These are phyloP conservation scores for Cinclus cinclus DNA, from an alignment of 2,113 vertebrate genomes.

Conservation along the genomic window DNA sequence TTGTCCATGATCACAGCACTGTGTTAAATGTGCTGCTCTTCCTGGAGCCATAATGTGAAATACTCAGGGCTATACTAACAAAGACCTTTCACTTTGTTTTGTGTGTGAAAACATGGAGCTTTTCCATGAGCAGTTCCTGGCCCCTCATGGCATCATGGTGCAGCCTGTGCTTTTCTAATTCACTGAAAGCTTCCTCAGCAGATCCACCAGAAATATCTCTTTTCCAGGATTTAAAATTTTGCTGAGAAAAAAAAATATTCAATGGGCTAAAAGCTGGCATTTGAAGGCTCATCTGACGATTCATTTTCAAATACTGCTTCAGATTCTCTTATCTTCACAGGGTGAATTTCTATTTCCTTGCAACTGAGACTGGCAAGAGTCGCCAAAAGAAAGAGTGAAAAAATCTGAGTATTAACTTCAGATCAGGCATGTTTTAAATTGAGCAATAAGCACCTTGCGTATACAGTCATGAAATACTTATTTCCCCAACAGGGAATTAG, in stretches of 20 bases:
- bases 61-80: slow-evolving; percentile 33
- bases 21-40: slow-evolving; percentile 60
- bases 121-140: slow-evolving; percentile 27
- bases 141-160: not conserved
- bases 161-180: slow-evolving; percentile 18
- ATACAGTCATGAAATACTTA: not conserved
- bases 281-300: not conserved
- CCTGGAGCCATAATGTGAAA: slow-evolving; percentile 35
- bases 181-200: slow-evolving; percentile 6
- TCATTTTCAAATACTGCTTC: not conserved
- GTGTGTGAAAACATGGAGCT: slow-evolving; percentile 42
- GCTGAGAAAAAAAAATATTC: not conserved
- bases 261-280: not conserved
- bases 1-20: slow-evolving; percentile 57
- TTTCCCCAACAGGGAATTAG: not conserved
- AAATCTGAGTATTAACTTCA: not conserved
- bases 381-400: not conserved
- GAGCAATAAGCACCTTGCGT: not conserved
- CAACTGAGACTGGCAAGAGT: not conserved
- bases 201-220: not conserved
- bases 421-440: not conserved
- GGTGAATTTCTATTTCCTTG: not conserved
- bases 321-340: not conserved
- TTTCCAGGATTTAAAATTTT: slow-evolving; percentile 22
- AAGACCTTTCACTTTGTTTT: slow-evolving; percentile 1